Percentiles rank a stretch among this genome's conserved stretches.
These are phyloP conservation scores for Acanthosepion esculentum DNA, from an alignment of 2,888 invertebrate genomes.

Conservation along the genomic window DNA sequence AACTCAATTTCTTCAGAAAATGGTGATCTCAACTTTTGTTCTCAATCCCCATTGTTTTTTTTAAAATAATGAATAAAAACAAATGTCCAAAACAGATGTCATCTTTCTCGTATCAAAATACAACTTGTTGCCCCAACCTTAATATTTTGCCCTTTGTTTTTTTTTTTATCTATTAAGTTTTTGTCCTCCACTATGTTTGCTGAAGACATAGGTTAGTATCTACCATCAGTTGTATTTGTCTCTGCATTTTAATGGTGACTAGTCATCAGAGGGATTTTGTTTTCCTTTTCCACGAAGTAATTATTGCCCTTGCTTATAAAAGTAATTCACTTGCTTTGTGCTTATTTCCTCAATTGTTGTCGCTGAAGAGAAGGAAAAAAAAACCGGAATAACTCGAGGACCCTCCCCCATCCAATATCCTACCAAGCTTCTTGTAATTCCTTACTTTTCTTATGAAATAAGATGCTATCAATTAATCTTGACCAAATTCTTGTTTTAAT, in stretches of 20 bases:
- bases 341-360: no score
- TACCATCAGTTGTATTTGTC: background rate
- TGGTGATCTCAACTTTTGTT: constrained; percentile 33
- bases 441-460: no score
- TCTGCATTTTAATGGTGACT: background rate
- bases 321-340: no score
- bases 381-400: no score
- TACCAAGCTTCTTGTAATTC: no score
- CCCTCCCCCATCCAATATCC: no score
- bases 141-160: background rate
- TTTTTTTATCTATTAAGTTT: background rate
- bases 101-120: no score
- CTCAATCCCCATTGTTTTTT: background rate
- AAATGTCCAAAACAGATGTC: no score
- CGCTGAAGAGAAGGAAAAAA: no score
- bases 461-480: background rate
- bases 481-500: background rate
- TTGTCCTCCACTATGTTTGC: background rate
- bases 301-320: no score
- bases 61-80: background rate
- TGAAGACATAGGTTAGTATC: background rate
- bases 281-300: background rate
- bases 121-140: no score
- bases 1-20: background rate
- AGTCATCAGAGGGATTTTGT: background rate